phyloP scores from a whole-genome alignment of 2,797 vertebrate species.

The Melanitta fusca region DNA sequence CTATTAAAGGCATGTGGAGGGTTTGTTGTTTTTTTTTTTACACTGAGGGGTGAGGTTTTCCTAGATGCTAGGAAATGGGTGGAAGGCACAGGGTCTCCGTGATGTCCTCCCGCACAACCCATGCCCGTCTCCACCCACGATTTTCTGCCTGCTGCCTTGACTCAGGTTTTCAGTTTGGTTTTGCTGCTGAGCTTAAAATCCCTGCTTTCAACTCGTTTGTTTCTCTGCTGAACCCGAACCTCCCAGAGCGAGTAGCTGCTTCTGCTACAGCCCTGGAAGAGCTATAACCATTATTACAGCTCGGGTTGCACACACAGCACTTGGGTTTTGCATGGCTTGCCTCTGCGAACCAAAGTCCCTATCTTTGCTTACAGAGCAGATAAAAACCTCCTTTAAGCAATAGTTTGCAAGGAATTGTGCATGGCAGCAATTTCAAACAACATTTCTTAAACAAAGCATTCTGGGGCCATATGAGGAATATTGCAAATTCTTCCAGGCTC shows the following conservation, averaged over 20 bases:
- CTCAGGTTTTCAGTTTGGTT: background rate
- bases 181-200: background rate
- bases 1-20: background rate
- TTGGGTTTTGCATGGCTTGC: background rate
- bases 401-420: background rate
- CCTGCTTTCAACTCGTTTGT: background rate
- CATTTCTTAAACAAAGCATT: background rate
- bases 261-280: background rate
- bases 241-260: background rate
- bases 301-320: background rate
- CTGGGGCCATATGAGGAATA: background rate
- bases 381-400: background rate
- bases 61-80: background rate
- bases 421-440: background rate
- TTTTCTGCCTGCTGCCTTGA: background rate
- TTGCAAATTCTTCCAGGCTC: background rate
- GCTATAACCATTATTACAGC: background rate
- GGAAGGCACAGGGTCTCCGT: background rate
- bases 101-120: background rate
- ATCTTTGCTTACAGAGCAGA: constrained; percentile 22
- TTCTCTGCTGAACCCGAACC: background rate
- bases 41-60: background rate
- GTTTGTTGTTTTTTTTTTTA: background rate
- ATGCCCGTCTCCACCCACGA: background rate
- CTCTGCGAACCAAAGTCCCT: background rate